phyloP scores from a whole-genome alignment of 1,140 invertebrate genomes.

The Rhagoletis zephyria region DNA sequence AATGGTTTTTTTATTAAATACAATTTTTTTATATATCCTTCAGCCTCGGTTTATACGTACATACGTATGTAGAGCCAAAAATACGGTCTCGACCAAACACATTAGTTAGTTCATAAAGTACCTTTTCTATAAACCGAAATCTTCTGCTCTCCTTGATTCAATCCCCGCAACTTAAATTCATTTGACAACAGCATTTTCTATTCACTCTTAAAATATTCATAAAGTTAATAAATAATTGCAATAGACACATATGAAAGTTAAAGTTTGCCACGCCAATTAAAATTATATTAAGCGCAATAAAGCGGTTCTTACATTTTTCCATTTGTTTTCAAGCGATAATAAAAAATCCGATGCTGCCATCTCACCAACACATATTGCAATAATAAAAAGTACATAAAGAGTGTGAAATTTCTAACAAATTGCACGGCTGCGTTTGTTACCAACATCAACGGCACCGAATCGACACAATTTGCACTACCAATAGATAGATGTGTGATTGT shows the following conservation, averaged over 20 bases:
- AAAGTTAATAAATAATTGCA: constrained; percentile 12
- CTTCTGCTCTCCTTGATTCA: too few relatives aligned
- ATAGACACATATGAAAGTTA: background rate
- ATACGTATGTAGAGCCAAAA: too few relatives aligned
- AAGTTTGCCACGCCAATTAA: constrained; percentile 10
- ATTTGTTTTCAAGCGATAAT: background rate
- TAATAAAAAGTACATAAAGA: background rate
- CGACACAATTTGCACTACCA: constrained; percentile 25
- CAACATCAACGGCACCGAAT: background rate
- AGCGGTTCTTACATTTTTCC: background rate
- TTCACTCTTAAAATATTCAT: too few relatives aligned
- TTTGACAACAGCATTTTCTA: too few relatives aligned
- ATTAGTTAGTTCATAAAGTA: background rate
- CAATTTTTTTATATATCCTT: too few relatives aligned
- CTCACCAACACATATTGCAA: background rate
- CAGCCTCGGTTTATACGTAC: too few relatives aligned
- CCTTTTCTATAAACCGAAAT: too few relatives aligned
- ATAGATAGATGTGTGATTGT: background rate
- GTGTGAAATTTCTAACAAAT: constrained; percentile 48
- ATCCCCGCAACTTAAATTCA: too few relatives aligned
- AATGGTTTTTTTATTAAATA: too few relatives aligned
- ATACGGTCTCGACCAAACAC: background rate
- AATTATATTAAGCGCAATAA: constrained; percentile 10
- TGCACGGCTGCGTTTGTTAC: background rate
- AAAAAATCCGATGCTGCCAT: background rate